Evolutionary conservation across 2,888 invertebrate genomes (phyloP).

Genomic region (Lasius platythorax): DNA sequence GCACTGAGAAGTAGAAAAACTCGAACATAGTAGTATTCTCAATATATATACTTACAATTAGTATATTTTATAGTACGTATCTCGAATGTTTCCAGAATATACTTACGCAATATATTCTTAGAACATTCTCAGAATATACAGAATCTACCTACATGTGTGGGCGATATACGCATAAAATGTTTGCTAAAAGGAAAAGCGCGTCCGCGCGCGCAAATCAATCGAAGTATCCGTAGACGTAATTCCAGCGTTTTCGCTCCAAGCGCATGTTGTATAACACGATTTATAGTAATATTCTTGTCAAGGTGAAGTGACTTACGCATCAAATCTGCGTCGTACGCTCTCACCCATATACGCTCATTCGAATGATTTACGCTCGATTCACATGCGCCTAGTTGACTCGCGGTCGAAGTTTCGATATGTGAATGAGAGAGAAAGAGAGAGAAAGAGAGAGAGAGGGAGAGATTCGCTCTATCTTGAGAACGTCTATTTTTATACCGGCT

Average conservation of each 20-base stretch:
- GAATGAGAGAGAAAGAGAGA: no score
- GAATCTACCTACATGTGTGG: no score
- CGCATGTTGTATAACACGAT: neutral
- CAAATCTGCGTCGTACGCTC: neutral
- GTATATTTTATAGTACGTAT: no score
- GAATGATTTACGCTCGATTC: conserved; percentile 26
- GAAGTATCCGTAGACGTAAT: neutral
- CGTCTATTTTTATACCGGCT: conserved; percentile 73
- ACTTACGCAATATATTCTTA: no score
- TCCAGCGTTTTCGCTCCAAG: neutral
- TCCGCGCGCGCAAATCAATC: neutral
- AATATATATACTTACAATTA: no score
- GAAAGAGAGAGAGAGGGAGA: no score
- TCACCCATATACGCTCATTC: neutral
- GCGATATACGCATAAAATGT: neutral
- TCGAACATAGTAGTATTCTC: no score
- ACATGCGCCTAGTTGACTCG: neutral
- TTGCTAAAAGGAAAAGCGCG: neutral
- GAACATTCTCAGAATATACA: no score
- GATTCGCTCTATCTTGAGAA: conserved; percentile 66
- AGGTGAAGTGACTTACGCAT: conserved; percentile 3
- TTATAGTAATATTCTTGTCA: conserved; percentile 14
- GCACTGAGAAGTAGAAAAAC: no score
- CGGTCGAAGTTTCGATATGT: conserved; percentile 48
- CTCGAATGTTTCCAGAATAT: no score